Conservation (phyloP, 2,797 vertebrate genomes). For the Arremon aurantiirostris region DNA sequence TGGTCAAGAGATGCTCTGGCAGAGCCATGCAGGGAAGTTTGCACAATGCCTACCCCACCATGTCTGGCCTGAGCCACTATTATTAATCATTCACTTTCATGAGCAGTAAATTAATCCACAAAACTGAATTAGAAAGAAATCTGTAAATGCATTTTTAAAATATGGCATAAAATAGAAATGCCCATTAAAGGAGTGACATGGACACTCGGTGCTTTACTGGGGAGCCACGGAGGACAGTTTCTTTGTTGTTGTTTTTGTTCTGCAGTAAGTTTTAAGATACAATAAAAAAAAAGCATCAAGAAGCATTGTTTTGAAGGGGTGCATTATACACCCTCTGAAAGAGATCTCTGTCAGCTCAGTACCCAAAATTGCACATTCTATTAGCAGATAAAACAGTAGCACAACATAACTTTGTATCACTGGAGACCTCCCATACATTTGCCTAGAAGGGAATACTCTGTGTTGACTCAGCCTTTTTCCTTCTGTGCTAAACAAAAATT, state of each 20-base stretch:
- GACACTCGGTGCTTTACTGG: conserved; percentile 6
- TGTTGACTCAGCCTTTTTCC: neutral
- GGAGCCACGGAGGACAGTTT: neutral
- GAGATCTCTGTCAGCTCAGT: conserved; percentile 9
- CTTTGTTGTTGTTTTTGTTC: neutral
- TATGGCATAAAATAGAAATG: conserved; percentile 32
- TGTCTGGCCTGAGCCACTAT: neutral
- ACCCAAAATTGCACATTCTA: neutral
- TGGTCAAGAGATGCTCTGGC: conserved; percentile 26
- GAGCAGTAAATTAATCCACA: conserved; percentile 40
- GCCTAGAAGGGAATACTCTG: neutral
- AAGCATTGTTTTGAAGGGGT: conserved; percentile 38
- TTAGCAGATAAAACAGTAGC: neutral
- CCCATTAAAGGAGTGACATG: neutral
- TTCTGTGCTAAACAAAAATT: neutral
- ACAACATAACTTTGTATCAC: neutral
- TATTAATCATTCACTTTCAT: conserved; percentile 36
- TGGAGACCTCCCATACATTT: conserved; percentile 16
- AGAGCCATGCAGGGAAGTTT: neutral
- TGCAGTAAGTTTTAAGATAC: neutral
- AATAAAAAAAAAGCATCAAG: neutral
- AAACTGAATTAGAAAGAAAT: conserved; percentile 53
- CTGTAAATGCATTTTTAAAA: conserved; percentile 42
- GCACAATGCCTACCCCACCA: neutral
- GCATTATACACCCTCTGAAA: conserved; percentile 4